These are phyloP conservation scores for Brachionus manjavacas DNA, from an alignment of 1,140 invertebrate genomes.

Conservation along the genomic window DNA sequence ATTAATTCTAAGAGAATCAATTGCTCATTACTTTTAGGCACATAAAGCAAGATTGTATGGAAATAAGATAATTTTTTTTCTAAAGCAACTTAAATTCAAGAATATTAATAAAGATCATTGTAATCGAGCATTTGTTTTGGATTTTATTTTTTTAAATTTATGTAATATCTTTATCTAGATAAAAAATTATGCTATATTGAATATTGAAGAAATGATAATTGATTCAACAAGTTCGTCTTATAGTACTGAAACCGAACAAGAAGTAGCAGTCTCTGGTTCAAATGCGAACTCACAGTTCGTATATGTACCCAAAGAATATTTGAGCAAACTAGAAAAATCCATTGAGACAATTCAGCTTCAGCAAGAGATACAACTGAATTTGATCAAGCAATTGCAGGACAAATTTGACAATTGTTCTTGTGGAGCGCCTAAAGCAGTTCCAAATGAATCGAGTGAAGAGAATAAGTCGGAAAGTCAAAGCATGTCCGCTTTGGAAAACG, in stretches of 20 bases:
- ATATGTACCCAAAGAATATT: not conserved
- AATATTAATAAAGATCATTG: not conserved
- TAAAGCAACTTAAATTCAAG: not conserved
- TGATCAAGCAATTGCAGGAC: constrained; percentile 2
- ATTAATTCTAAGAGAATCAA: not conserved
- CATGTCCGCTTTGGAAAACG: not conserved
- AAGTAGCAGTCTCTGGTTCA: not conserved
- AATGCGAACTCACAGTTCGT: not conserved
- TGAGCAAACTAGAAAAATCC: constrained; percentile 15
- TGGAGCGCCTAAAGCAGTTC: not conserved
- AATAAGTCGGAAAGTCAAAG: not conserved
- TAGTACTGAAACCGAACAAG: not conserved
- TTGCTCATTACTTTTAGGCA: not conserved
- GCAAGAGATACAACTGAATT: not conserved
- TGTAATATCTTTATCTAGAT: not conserved
- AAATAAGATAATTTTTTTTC: not conserved
- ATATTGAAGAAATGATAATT: not conserved
- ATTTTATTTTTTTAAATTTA: not conserved
- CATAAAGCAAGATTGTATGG: not conserved
- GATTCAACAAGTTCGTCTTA: not conserved
- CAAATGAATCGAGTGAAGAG: not conserved
- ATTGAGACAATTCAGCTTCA: not conserved
- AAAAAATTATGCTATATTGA: not conserved
- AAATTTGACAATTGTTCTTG: not conserved
- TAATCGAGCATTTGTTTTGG: not conserved